These are phyloP conservation scores for Trichonephila clavata DNA, from an alignment of 1,140 invertebrate species.

Conservation along the genomic window DNA sequence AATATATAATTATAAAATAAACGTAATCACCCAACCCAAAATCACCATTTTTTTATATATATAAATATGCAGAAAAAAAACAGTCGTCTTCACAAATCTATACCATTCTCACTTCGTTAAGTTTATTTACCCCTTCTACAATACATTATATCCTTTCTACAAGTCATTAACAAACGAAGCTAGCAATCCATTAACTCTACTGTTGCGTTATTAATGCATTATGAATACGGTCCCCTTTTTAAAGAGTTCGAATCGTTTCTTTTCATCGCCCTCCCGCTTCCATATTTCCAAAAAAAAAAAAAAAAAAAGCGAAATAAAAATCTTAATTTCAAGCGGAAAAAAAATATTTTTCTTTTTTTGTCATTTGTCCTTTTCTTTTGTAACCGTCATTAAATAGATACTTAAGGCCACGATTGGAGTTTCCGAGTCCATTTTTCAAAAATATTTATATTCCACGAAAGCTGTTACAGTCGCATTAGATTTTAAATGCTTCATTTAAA, in stretches of 20 bases:
- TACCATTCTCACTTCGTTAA: not conserved
- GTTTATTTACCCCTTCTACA: not conserved
- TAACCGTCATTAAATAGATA: slow-evolving; percentile 76
- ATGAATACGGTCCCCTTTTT: slow-evolving; percentile 64
- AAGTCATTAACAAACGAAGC: slow-evolving; percentile 30
- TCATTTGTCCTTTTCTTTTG: slow-evolving; percentile 72
- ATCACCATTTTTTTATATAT: too few species aligned
- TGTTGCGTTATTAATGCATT: slow-evolving; percentile 47
- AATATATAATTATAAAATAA: too few species aligned
- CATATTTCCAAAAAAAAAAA: not conserved
- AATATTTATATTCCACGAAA: slow-evolving; percentile 71
- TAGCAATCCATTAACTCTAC: not conserved
- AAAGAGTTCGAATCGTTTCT: slow-evolving; percentile 29
- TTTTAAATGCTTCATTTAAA: slow-evolving; percentile 76
- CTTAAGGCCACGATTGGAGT: slow-evolving; percentile 70
- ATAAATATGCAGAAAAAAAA: too few species aligned
- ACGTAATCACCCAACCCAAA: too few species aligned
- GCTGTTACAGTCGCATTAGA: slow-evolving; percentile 74
- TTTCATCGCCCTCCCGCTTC: not conserved
- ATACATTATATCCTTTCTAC: not conserved
- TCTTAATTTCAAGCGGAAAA: slow-evolving; percentile 64
- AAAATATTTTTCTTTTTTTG: slow-evolving; percentile 3
- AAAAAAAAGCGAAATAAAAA: slow-evolving; percentile 56
- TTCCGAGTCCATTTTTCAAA: slow-evolving; percentile 73
- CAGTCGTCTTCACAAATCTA: too few species aligned